Evolutionary conservation across 2,797 vertebrate genomes (phyloP), one percentile per base, ranked within the genome.

Genomic region (Eremophila alpestris): DNA sequence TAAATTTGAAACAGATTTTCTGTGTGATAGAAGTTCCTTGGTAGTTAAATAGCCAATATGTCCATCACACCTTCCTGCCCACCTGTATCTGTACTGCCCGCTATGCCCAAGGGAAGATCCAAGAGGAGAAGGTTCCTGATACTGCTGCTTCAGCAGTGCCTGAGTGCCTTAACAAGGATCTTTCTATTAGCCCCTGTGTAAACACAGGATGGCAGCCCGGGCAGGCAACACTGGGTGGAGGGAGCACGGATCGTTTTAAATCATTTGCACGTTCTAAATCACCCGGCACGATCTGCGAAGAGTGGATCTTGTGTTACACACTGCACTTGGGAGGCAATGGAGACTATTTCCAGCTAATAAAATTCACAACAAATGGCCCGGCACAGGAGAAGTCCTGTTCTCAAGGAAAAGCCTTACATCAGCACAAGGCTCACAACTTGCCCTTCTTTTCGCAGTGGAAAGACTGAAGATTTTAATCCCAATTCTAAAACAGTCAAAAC

Each of bases 371-470:
- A 55, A 86, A 73, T 83, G 83, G 67, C n/a, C 64, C 8, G 1
- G 43, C 70, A 92, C 85, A 91, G 89, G 78, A 83, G 74, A 85
- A 92, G 80, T 82, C 82, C 83, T 92, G 51, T 95, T 90, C 77
- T 93, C 71, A 56, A 48, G 68, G 29, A 90, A 77, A 93, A 94
- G 38, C 77, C 70, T 84, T 68, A 16, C 71, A 46, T 64, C 73
- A 86, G 68, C 86, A 59, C 36, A 13, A 13, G 11, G 65, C 79
- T 92, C 71, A 65, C 82, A 91, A 20, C n/a, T 94, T 16, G 6
- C 58, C 29, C 16, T 76, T 79, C 65, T 93, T 94, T 86, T 90
- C 51, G 5, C 68, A 10, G 64, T 54, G 43, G 59, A 73, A 75
- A 79, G 51, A 59, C 67, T 56, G 73, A 64, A 73, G 81, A 87